A percentile compares a stretch with the other conserved stretches of the same genome.
phyloP scores from a whole-genome alignment of 2,797 vertebrate species.

The Lindbergichthys nudifrons region DNA sequence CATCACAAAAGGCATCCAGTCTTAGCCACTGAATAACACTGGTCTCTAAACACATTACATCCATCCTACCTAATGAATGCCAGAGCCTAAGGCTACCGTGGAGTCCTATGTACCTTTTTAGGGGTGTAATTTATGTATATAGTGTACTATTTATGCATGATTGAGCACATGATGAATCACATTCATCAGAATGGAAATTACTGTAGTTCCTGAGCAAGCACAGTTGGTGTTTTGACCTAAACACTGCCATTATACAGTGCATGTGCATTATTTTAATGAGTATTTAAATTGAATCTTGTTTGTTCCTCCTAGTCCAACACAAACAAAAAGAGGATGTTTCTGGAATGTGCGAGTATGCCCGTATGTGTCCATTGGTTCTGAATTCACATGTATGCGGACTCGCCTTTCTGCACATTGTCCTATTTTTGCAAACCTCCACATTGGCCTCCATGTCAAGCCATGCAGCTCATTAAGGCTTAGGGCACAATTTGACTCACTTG shows the following conservation, averaged over 20 bases:
- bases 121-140: conserved; percentile 24
- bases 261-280: conserved; percentile 2
- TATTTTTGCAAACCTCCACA: conserved; percentile 39
- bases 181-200: conserved; percentile 33
- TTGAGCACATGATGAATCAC: conserved; percentile 41
- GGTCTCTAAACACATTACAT: conserved; percentile 32
- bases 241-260: not conserved
- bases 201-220: conserved; percentile 4
- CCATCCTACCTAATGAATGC: conserved; percentile 41
- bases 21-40: conserved; percentile 25
- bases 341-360: not conserved
- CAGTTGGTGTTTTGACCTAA: conserved; percentile 7
- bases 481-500: conserved; percentile 62
- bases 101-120: conserved; percentile 28
- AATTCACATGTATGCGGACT: conserved; percentile 16
- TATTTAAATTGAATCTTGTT: conserved; percentile 3
- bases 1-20: conserved; percentile 10
- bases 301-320: not conserved
- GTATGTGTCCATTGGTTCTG: not conserved
- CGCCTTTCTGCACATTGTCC: conserved; percentile 15
- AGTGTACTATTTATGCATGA: conserved; percentile 40
- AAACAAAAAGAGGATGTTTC: not conserved
- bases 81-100: conserved; percentile 25
- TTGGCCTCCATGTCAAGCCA: conserved; percentile 58
- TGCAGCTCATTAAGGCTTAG: conserved; percentile 69